Conservation (phyloP, 2,797 vertebrate species). For the Microctenopoma stevenorrisi region DNA sequence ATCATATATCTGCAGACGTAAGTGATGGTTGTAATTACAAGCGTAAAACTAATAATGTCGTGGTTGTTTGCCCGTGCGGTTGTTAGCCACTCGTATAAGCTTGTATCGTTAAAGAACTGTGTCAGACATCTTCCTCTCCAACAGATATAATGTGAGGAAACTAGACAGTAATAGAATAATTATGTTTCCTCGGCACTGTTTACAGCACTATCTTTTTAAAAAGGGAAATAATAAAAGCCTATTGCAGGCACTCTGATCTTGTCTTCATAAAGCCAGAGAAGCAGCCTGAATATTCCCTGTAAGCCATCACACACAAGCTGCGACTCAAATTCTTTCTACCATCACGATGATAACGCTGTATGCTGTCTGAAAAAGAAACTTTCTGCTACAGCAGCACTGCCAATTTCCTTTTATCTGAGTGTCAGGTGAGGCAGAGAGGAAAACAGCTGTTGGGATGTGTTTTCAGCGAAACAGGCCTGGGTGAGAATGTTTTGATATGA, state of each 20-base stretch:
- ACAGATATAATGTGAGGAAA: slow-evolving; percentile 18
- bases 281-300: slow-evolving; percentile 53
- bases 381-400: slow-evolving; percentile 29
- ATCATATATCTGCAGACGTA: slow-evolving; percentile 12
- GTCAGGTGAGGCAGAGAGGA: slow-evolving; percentile 23
- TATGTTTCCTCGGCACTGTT: slow-evolving; percentile 47
- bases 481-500: background rate
- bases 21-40: slow-evolving; percentile 33
- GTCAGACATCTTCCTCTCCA: slow-evolving; percentile 26
- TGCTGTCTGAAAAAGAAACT: slow-evolving; percentile 32
- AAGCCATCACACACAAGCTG: slow-evolving; percentile 34
- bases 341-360: slow-evolving; percentile 51
- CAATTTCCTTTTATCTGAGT: slow-evolving; percentile 45
- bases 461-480: background rate
- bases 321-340: slow-evolving; percentile 19
- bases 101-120: slow-evolving; percentile 32
- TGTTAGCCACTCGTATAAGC: slow-evolving; percentile 10
- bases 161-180: slow-evolving; percentile 29
- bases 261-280: slow-evolving; percentile 24
- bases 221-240: slow-evolving; percentile 53
- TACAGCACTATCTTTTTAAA: slow-evolving; percentile 32
- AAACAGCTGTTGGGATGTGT: slow-evolving; percentile 2
- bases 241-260: slow-evolving; percentile 58
- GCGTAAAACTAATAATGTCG: slow-evolving; percentile 11
- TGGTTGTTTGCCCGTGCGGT: slow-evolving; percentile 26